phyloP scores from a whole-genome alignment of 1,140 invertebrate species.

The Bombus picipes region DNA sequence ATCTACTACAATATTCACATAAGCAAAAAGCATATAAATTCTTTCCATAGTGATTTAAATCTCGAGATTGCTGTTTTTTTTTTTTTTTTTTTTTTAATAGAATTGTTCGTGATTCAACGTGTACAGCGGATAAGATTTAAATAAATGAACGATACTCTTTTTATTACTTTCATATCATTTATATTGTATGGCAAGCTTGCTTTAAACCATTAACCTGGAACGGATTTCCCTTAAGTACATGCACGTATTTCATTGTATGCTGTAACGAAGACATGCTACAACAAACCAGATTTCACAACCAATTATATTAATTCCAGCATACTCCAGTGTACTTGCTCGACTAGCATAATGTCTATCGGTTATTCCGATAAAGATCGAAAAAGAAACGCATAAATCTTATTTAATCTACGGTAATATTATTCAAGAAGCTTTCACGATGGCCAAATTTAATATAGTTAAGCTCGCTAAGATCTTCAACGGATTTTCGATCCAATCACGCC shows the following conservation, averaged over 20 bases:
- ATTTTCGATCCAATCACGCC: background rate
- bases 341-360: background rate
- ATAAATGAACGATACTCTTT: background rate
- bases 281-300: background rate
- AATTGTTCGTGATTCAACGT: background rate
- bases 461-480: background rate
- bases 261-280: background rate
- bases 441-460: background rate
- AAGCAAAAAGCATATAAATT: background rate
- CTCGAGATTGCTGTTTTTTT: background rate
- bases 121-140: background rate
- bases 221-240: background rate
- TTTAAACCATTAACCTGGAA: background rate
- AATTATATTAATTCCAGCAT: background rate
- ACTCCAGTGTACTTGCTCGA: background rate
- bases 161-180: background rate
- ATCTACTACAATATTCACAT: too few relatives aligned
- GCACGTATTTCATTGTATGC: background rate
- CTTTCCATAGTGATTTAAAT: background rate
- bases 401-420: background rate
- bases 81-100: background rate
- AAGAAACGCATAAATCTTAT: background rate
- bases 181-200: background rate
- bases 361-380: background rate
- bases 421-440: background rate